Conservation (phyloP, 2,113 vertebrate genomes). For the Camelus bactrianus region DNA sequence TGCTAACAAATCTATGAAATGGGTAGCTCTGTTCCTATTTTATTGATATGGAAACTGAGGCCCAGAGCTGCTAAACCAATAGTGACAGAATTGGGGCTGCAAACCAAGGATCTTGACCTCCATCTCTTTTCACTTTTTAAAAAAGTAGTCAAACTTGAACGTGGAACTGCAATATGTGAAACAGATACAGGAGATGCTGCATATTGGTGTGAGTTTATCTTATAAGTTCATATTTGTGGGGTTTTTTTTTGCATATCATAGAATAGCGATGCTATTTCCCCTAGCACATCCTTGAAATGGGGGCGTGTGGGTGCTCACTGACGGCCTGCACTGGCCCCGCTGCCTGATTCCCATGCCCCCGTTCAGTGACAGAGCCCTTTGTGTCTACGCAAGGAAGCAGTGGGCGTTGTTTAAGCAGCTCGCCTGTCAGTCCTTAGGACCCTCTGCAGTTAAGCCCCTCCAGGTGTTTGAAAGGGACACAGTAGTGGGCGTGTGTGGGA, state of each 20-base stretch:
- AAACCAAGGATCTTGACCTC: not conserved
- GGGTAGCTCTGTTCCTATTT: not conserved
- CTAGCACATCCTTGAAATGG: not conserved
- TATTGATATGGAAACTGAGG: not conserved
- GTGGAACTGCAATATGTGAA: not conserved
- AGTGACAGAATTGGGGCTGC: not conserved
- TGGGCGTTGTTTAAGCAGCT: not conserved
- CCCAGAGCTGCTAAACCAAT: not conserved
- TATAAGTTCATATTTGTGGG: not conserved
- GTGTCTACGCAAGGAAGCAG: not conserved
- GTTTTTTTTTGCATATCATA: not conserved
- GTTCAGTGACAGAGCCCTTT: not conserved
- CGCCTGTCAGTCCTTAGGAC: not conserved
- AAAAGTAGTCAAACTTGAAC: not conserved
- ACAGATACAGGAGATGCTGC: not conserved
- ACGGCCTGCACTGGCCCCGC: not conserved
- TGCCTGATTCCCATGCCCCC: no score
- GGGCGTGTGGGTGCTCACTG: not conserved
- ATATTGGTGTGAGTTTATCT: not conserved
- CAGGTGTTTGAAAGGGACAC: not conserved
- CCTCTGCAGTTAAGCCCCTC: not conserved
- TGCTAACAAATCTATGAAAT: not conserved
- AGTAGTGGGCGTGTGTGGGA: not conserved
- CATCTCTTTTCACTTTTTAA: not conserved
- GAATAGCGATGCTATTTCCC: not conserved